These are phyloP conservation scores for Thera obeliscata DNA, from an alignment of 2,888 invertebrate genomes.

Conservation along the genomic window DNA sequence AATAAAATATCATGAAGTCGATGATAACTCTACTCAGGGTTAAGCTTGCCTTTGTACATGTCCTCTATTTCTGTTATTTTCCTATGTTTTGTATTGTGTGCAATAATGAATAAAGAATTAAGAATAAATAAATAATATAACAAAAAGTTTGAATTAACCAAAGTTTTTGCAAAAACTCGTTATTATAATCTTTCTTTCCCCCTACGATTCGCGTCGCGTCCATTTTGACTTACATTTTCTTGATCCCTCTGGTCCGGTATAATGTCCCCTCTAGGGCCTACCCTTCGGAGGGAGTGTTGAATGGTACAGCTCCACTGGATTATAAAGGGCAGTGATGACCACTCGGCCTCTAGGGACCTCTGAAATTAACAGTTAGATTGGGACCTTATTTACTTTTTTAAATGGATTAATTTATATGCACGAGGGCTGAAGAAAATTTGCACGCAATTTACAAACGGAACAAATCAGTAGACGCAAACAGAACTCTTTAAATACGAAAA, in stretches of 20 bases:
- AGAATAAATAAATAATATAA: too few relatives aligned
- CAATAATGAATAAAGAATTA: too few relatives aligned
- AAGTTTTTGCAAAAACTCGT: not conserved
- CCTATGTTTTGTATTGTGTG: too few relatives aligned
- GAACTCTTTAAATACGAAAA: too few relatives aligned
- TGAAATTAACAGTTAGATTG: slow-evolving; percentile 65
- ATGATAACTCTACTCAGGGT: too few relatives aligned
- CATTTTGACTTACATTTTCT: slow-evolving; percentile 51
- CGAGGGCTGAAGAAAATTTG: not conserved
- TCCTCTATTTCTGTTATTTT: too few relatives aligned
- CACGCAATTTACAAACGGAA: too few relatives aligned
- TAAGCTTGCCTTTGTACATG: too few relatives aligned
- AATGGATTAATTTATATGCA: slow-evolving; percentile 25
- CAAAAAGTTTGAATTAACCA: too few relatives aligned
- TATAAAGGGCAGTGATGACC: slow-evolving; percentile 72
- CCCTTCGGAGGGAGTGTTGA: slow-evolving; percentile 71
- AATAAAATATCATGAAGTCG: too few relatives aligned
- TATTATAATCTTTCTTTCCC: slow-evolving; percentile 32
- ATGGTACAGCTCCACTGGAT: slow-evolving; percentile 77
- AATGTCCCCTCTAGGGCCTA: slow-evolving; percentile 52
- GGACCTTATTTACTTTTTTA: slow-evolving; percentile 37
- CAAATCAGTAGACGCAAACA: too few relatives aligned
- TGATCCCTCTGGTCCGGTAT: slow-evolving; percentile 40
- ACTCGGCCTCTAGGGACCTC: slow-evolving; percentile 68
- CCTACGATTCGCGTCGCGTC: slow-evolving; percentile 54